Percentiles rank a stretch among this genome's conserved stretches.
phyloP scores from a whole-genome alignment of 2,113 vertebrate genomes.

The Caracal caracal region DNA sequence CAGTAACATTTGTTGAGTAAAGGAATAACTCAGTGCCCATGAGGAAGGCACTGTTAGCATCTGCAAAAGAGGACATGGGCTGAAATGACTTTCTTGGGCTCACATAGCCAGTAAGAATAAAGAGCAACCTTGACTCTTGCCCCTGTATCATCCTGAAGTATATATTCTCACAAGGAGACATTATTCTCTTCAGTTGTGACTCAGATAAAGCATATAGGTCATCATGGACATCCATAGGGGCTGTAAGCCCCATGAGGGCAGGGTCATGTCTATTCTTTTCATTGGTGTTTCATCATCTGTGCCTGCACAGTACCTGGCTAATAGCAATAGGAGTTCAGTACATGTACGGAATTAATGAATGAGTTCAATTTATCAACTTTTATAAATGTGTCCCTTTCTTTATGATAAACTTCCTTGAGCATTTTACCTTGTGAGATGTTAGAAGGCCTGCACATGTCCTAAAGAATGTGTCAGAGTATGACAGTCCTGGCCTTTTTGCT shows the following conservation, averaged over 20 bases:
- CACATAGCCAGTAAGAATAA: neutral
- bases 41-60: neutral
- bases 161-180: neutral
- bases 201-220: neutral
- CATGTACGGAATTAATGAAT: neutral
- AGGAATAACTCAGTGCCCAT: neutral
- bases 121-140: neutral
- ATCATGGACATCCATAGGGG: neutral
- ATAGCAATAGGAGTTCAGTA: neutral
- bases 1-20: neutral
- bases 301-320: neutral
- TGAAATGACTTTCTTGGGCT: neutral
- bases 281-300: neutral
- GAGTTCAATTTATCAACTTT: neutral
- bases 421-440: neutral
- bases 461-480: neutral
- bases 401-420: neutral
- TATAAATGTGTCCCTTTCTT: neutral
- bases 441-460: neutral
- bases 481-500: neutral
- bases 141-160: neutral
- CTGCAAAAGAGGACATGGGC: neutral
- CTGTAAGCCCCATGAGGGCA: neutral
- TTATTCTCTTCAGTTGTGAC: neutral
- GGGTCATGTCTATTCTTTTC: neutral